phyloP scores from a whole-genome alignment of 2,113 vertebrate genomes.

The Ornithorhynchus anatinus region DNA sequence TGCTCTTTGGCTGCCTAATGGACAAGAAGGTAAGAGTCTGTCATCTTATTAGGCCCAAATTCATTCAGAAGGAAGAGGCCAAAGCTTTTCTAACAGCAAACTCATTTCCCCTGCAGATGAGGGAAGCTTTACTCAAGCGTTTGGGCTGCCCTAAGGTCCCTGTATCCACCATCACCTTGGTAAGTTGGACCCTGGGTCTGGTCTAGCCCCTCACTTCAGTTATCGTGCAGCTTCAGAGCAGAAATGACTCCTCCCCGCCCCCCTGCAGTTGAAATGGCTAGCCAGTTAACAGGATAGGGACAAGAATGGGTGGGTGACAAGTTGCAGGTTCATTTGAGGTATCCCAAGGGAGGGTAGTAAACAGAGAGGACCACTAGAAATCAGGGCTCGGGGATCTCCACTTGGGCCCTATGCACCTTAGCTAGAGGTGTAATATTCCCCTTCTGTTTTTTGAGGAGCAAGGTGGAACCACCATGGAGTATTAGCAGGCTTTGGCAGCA shows the following conservation, averaged over 20 bases:
- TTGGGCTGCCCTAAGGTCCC: neutral
- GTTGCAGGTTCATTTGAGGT: neutral
- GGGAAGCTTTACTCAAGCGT: slow-evolving; percentile 21
- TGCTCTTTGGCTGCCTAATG: slow-evolving; percentile 59
- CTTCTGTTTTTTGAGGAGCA: too few species aligned
- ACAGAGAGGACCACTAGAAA: too few species aligned
- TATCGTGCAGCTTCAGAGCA: neutral
- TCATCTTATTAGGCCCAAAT: neutral
- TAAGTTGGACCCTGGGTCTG: slow-evolving; percentile 6
- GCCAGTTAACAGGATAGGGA: neutral
- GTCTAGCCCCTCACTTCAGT: neutral
- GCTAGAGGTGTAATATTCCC: too few species aligned
- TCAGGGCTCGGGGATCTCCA: too few species aligned
- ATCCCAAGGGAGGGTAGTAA: too few species aligned
- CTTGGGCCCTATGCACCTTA: too few species aligned
- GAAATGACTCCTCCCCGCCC: neutral
- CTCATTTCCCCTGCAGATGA: slow-evolving; percentile 28
- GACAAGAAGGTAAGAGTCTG: slow-evolving; percentile 60
- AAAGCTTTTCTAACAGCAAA: neutral
- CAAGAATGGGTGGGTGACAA: neutral
- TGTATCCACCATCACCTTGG: slow-evolving; percentile 15
- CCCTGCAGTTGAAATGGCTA: neutral
- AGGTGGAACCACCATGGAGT: too few species aligned
- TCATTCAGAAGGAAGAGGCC: neutral
- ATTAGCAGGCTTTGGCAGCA: too few species aligned